Evolutionary conservation across 2,888 invertebrate species (phyloP), one percentile per base, ranked within the genome.

Genomic region (Empis livida): DNA sequence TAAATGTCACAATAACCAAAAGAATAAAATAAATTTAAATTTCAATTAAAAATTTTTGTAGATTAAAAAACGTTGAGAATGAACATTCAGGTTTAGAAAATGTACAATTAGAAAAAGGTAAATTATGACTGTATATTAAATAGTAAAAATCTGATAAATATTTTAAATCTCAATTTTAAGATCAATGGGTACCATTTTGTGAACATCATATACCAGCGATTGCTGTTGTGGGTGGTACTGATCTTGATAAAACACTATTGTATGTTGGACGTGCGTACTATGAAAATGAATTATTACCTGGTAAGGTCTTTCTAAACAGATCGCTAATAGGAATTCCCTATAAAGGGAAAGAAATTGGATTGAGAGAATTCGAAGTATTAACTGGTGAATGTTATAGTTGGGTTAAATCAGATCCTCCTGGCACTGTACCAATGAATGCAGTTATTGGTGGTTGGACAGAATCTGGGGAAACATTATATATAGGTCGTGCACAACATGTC

Each of bases 241-340:
- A 70, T 54, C 31, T 55, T n/a, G 67, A 70, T 54, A 67, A 68
- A 32, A 61, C 63, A 49, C 54, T 62, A 20, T 65, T 70, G 49
- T 68, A 62, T 47, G 64, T 69, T 11, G 70, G 69, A 5, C 66
- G 68, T 38, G 74, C 75, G 43, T 71, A 67, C 50, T 77, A 78
- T 56, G 70, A 72, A 14, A 78, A 78, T 6, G 79, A 80, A 56
- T 65, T 75, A 61, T 55, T 79, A 16, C 79, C 79, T 2, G 79
- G 78, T 3, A 80, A 80, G 67, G 73, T 80, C 1, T 74, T 79
- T 30, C 78, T 79, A 2, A 71, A 63, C 42, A 76, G 73, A 60
- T 60, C 67, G 15, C 71, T 72, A 31, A 77, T 75, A 11, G 80
- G 79, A 54, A 67, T 79, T 10, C 64, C 73, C 9, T 70, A 72